phyloP scores from a whole-genome alignment of 2,113 vertebrate genomes.

The Psittacara wagleri region DNA sequence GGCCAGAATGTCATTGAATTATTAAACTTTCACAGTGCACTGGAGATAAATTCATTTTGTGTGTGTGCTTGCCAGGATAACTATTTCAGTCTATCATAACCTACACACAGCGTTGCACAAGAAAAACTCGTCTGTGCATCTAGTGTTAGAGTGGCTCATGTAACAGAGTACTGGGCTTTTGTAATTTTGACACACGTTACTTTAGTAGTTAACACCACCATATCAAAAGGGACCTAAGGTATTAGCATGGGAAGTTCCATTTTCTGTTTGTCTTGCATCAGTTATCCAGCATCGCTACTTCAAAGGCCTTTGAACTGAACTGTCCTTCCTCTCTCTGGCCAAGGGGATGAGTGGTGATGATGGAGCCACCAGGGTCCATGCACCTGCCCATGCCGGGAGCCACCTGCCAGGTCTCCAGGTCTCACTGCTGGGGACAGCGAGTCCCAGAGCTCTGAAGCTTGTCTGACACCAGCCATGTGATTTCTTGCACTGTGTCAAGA shows the following conservation, averaged over 20 bases:
- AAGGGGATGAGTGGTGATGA: rapidly evolving
- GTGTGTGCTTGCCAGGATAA: not conserved
- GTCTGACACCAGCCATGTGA: not conserved
- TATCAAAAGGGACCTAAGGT: not conserved
- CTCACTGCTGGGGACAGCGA: rapidly evolving
- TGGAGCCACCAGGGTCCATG: not conserved
- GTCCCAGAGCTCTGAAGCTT: not conserved
- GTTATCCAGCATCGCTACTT: not conserved
- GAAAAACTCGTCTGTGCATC: not conserved
- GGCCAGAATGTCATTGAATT: not conserved
- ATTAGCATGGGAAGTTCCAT: not conserved
- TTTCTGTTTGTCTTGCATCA: not conserved
- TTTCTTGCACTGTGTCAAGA: not conserved
- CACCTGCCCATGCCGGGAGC: not conserved
- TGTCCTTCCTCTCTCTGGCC: not conserved
- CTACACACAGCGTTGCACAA: not conserved
- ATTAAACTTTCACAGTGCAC: not conserved
- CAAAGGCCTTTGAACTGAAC: not conserved
- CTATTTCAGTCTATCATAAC: not conserved
- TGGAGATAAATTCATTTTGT: not conserved
- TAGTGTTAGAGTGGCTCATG: not conserved
- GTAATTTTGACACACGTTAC: not conserved
- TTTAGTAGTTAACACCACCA: not conserved
- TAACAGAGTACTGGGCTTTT: not conserved
- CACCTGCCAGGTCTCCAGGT: not conserved